Base-by-base conservation (phyloP, 2,888 invertebrate species). In the Eupeodes latifasciatus region DNA sequence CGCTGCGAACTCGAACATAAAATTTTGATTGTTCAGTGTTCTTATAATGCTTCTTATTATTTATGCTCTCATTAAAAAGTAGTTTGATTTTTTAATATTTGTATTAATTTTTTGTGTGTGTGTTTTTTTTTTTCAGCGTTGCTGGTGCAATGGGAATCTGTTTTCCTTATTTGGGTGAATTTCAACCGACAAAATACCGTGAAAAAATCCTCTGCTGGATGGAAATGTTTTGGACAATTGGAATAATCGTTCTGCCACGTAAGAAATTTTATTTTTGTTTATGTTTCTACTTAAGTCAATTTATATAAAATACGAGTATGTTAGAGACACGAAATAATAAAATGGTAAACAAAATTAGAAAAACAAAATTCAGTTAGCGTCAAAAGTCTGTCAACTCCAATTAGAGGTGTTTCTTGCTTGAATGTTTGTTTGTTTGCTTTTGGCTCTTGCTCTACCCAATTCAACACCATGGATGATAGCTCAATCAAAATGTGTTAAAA, bases 151-250 rank as follows among this genome's bases (percentile, higher is more conserved):
- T 97, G 96, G 96, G 97, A 91, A 96, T 97, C 91, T 96, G 96
- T 91, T 97, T 97, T 94, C 96, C 97, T 0, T 97, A 97, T 93
- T 94, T 97, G 91, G 97, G 97, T 89, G 97, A 97, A 94, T 97
- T 97, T 93, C 97, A 97, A 91, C 96, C 96, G 59, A 96, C 96
- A 80, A 96, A 96, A 93, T 96, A 96, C 93, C 95, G 97, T 92
- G 97, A 97, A 93, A 96, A 96, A 91, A 96, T 96, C 91, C 95
- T 97, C 84, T 96, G 97, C 93, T 96, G 97, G 96, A 96, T 97
- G 96, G 97, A 97, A 94, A 94, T 97, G 94, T 97, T 97, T 94
- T 97, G 97, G 97, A 96, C 96, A 51, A 93, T 96, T 66, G 97
- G 97, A 87, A 96, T 97, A 76, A 96, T 97, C 91, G 92, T 95